A percentile compares a stretch with the other conserved stretches of the same genome.
Evolutionary conservation across 2,113 vertebrate genomes (phyloP).

Genomic region (Catagonus wagneri): DNA sequence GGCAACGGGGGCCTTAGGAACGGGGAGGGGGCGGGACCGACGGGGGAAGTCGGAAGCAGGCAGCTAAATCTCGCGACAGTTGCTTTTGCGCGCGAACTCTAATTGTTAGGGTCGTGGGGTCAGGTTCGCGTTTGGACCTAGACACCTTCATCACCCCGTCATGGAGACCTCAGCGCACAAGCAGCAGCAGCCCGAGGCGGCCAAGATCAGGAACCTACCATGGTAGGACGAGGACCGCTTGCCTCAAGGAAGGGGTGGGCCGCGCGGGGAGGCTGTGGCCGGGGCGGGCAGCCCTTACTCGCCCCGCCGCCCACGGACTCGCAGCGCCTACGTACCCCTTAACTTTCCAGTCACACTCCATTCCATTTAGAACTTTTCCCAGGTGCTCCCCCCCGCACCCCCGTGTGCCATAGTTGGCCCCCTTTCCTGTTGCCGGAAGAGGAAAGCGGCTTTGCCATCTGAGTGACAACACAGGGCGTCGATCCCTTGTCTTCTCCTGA

Average conservation of each 20-base stretch:
- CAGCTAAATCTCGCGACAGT: conserved; percentile 65
- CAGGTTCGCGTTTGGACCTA: accelerated
- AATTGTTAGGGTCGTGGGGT: accelerated
- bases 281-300: neutral
- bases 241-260: neutral
- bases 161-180: conserved; percentile 70
- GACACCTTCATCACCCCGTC: neutral
- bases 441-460: neutral
- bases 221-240: conserved; percentile 79
- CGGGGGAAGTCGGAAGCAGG: conserved; percentile 69
- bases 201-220: conserved; percentile 83
- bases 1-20: conserved; percentile 80
- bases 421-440: neutral
- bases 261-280: neutral
- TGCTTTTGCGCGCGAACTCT: conserved; percentile 71
- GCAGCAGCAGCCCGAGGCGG: conserved; percentile 42
- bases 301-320: neutral
- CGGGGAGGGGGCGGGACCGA: conserved; percentile 44
- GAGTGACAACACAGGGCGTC: neutral
- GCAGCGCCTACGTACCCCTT: neutral
- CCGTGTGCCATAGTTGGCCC: neutral
- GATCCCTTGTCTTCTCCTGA: neutral
- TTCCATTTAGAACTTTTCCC: neutral
- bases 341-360: neutral
- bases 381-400: neutral